These are phyloP conservation scores for Pollimyrus isidori DNA, from an alignment of 2,113 vertebrate genomes.

Conservation along the genomic window DNA sequence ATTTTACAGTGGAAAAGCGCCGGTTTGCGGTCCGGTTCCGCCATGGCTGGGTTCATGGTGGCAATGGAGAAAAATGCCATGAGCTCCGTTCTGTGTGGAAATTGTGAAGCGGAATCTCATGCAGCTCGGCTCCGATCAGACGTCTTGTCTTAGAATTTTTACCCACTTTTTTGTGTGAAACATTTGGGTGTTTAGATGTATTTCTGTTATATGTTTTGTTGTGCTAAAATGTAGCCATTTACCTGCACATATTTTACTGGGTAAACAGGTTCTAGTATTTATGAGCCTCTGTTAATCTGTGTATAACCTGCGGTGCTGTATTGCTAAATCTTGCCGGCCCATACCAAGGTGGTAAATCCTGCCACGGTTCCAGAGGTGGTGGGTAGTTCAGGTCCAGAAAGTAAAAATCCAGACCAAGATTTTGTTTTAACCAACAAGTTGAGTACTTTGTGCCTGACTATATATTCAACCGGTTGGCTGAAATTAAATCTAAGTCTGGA, in stretches of 20 bases:
- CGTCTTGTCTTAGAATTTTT: background rate
- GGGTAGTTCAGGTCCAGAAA: background rate
- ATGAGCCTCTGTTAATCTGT: background rate
- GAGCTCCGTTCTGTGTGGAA: background rate
- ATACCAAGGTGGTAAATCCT: background rate
- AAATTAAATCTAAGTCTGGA: background rate
- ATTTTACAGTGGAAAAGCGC: background rate
- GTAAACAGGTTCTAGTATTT: background rate
- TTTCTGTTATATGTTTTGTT: background rate
- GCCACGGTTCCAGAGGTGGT: background rate
- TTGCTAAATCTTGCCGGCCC: background rate
- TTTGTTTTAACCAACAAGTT: background rate
- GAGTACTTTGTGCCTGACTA: background rate
- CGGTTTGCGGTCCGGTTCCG: background rate
- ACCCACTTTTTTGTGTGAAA: background rate
- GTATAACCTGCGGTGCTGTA: background rate
- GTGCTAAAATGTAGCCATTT: background rate
- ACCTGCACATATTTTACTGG: background rate
- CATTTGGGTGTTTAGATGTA: background rate
- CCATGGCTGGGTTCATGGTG: background rate
- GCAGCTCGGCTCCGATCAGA: background rate
- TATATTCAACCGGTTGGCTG: background rate
- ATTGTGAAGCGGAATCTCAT: background rate
- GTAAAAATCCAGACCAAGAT: background rate
- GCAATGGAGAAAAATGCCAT: background rate